phyloP scores from a whole-genome alignment of 1,140 invertebrate species.

The Carcinoscorpius rotundicauda region DNA sequence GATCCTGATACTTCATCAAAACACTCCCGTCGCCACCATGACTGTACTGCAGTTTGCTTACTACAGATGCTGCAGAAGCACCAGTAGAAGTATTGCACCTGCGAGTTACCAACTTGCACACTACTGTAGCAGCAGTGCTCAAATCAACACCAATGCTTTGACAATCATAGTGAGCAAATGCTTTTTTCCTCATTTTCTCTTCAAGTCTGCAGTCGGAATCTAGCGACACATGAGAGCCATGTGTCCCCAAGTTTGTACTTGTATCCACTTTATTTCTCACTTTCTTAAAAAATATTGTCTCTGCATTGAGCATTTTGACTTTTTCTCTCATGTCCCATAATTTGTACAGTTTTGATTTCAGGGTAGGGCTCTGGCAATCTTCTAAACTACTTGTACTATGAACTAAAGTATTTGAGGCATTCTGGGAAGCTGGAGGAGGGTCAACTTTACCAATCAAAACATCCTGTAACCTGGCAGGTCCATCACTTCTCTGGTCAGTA shows the following conservation, averaged over 20 bases:
- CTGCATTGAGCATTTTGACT: conserved; percentile 22
- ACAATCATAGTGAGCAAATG: conserved; percentile 85
- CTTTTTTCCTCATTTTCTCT: conserved; percentile 44
- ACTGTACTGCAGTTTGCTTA: conserved; percentile 7
- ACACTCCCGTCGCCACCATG: conserved; percentile 21
- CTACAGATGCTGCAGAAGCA: conserved; percentile 62
- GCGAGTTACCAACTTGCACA: conserved; percentile 50
- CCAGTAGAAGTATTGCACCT: conserved; percentile 82
- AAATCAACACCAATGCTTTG: conserved; percentile 76
- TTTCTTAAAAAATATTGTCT: conserved; percentile 26
- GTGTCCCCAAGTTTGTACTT: conserved; percentile 16
- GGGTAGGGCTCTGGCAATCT: conserved; percentile 51
- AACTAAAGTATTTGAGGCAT: conserved; percentile 30
- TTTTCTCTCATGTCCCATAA: conserved; percentile 45
- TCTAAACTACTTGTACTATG: conserved; percentile 27
- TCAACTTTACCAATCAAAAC: conserved; percentile 41
- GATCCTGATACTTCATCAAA: conserved; percentile 38
- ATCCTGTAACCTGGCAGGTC: conserved; percentile 42
- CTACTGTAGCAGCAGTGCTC: conserved; percentile 54
- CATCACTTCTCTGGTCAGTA: conserved; percentile 48
- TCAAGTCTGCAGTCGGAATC: conserved; percentile 30
- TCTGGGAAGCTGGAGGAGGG: conserved; percentile 22
- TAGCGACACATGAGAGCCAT: conserved; percentile 19
- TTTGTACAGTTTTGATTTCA: conserved; percentile 54
- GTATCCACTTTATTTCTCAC: conserved; percentile 17